Evolutionary conservation across 1,140 invertebrate genomes (phyloP).

Genomic region (Heliconius melpomene): DNA sequence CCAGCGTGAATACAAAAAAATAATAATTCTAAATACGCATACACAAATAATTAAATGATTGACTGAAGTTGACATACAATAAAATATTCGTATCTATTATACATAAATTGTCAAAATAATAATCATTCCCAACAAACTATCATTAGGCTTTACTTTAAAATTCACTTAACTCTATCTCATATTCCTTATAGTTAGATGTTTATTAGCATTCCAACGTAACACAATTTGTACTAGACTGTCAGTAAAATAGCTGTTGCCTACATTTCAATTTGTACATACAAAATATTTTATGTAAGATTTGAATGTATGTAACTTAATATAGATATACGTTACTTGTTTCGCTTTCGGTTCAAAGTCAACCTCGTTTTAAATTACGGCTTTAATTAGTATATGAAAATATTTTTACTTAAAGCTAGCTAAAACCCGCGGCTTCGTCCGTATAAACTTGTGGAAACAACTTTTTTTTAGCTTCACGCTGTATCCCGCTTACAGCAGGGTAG

Average conservation of each 20-base stretch:
- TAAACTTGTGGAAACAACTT: no score
- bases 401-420: no score
- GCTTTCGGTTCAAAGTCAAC: background rate
- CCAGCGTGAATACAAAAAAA: background rate
- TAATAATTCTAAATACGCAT: background rate
- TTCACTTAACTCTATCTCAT: background rate
- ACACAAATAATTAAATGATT: background rate
- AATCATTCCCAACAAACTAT: no score
- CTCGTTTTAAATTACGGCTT: background rate
- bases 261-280: background rate
- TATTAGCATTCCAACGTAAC: background rate
- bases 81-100: no score
- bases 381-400: no score
- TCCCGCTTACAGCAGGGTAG: no score
- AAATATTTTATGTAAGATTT: background rate
- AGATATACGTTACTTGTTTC: background rate
- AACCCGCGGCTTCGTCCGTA: no score
- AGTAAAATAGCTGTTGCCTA: background rate
- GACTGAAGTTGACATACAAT: no score
- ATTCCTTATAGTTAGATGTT: background rate
- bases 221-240: background rate
- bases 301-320: constrained; percentile 4
- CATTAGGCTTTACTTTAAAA: background rate
- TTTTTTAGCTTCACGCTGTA: no score
- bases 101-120: no score